phyloP scores from a whole-genome alignment of 2,113 vertebrate species.

The Catharus fuscescens region DNA sequence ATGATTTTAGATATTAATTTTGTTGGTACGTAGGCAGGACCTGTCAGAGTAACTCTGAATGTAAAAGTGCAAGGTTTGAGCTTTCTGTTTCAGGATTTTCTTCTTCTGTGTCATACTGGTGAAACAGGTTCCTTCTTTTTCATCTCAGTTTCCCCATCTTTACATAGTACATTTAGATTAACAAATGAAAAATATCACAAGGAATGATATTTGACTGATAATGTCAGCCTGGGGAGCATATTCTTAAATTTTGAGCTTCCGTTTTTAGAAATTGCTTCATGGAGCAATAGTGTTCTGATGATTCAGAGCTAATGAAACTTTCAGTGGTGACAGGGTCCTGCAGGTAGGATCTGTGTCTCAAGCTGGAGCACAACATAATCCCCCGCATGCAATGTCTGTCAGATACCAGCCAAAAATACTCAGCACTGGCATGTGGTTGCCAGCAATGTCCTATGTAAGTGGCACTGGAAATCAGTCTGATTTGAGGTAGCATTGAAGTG shows the following conservation, averaged over 20 bases:
- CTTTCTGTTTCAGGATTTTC: not conserved
- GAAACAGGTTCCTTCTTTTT: not conserved
- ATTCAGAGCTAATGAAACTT: conserved; percentile 21
- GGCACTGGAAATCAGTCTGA: not conserved
- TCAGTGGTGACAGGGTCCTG: not conserved
- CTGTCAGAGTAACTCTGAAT: not conserved
- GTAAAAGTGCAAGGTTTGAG: not conserved
- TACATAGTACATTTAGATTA: not conserved
- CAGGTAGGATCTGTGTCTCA: not conserved
- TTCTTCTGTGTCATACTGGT: not conserved
- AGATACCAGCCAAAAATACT: not conserved
- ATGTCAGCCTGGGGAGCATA: not conserved
- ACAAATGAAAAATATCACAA: not conserved
- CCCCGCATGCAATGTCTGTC: not conserved
- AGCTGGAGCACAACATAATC: not conserved
- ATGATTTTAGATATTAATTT: conserved; percentile 7
- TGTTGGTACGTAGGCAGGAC: not conserved
- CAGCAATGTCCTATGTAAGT: not conserved
- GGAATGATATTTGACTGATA: not conserved
- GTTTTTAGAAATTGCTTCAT: conserved; percentile 37
- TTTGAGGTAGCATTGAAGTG: not conserved
- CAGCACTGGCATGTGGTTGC: not conserved
- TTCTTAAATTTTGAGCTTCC: conserved; percentile 15
- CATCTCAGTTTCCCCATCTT: not conserved
- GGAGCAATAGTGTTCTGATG: not conserved